Base-by-base conservation (phyloP, 2,888 invertebrate species). In the Melieria crassipennis region DNA sequence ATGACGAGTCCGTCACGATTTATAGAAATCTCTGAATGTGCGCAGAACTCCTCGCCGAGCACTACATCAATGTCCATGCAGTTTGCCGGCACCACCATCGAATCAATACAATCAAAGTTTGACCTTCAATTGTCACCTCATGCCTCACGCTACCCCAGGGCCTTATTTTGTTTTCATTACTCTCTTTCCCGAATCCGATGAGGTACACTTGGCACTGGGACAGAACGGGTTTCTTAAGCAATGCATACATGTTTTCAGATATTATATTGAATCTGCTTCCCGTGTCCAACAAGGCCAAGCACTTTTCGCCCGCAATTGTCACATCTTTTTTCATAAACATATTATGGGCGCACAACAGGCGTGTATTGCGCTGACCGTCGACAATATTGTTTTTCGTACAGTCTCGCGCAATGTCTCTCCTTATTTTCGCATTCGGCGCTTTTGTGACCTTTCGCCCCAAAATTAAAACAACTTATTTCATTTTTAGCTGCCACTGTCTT, bases 391-490 rank as follows among this genome's bases (percentile, higher is more conserved):
- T 11, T 30, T 60, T 42, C 43, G 30, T 4, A 42, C 42, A 60
- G 45, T 60, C 45, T 60, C n/a, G 42, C 7, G 73, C 57, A 11
- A 73, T 71, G 30, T 75, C 69, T 71, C 0, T 52, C 42, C 43
- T 73, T 74, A 47, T 71, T 63, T 5, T 60, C n/a, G 43, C 74
- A 77, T 0, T 68, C 64, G 4, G 50, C 16, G 13, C 74, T 73
- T n/a, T 48, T 64, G 42, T 75, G 74, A 1, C 73, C 75, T 61
- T 74, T 74, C 2, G 9, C 16, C 11, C 76, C 72, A 52, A 73
- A 76, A 47, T 75, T 77, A 43, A 57, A 75, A 61, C 73, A 30
- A 30, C 3, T 30, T 30, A 30, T 30, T 30, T 2, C 30, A 30
- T 30, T 30, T 30, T 30, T 30, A 2, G 30, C 30, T 30, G 30